Conservation (phyloP, 2,888 invertebrate species). For the Drosophila austrosaltans region DNA sequence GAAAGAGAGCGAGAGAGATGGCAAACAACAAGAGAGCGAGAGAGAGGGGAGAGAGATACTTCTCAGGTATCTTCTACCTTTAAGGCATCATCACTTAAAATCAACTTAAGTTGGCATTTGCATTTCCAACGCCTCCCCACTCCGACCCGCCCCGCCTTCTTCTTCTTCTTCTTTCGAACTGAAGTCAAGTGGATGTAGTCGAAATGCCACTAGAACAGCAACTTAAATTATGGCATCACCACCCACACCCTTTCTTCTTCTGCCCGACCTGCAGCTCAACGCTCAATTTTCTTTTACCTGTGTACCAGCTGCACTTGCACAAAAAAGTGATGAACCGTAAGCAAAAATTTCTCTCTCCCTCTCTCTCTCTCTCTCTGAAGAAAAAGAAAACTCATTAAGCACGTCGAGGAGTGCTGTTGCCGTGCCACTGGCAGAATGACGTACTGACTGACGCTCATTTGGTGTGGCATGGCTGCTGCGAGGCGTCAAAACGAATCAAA, state of each 20-base stretch:
- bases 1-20: slow-evolving; percentile 27
- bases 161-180: slow-evolving; percentile 21
- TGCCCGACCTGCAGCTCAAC: background rate
- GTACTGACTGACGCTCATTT: slow-evolving; percentile 34
- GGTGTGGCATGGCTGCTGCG: slow-evolving; percentile 30
- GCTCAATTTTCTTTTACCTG: background rate
- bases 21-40: background rate
- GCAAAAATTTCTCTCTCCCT: slow-evolving; percentile 54
- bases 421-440: slow-evolving; percentile 13
- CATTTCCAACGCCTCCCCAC: slow-evolving; percentile 53
- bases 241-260: slow-evolving; percentile 7
- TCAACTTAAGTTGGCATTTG: slow-evolving; percentile 82
- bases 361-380: slow-evolving; percentile 17
- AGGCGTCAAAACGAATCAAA: slow-evolving; percentile 66
- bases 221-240: slow-evolving; percentile 75
- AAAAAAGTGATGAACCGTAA: slow-evolving; percentile 76
- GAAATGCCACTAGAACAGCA: slow-evolving; percentile 73
- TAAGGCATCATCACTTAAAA: slow-evolving; percentile 79
- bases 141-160: background rate
- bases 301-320: slow-evolving; percentile 62
- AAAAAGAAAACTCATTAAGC: slow-evolving; percentile 77
- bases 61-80: slow-evolving; percentile 31
- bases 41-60: slow-evolving; percentile 46
- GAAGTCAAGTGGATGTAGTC: slow-evolving; percentile 73
- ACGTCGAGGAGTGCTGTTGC: slow-evolving; percentile 63